Evolutionary conservation across 2,888 invertebrate species (phyloP).

Genomic region (Melikaiella ostensackeni): DNA sequence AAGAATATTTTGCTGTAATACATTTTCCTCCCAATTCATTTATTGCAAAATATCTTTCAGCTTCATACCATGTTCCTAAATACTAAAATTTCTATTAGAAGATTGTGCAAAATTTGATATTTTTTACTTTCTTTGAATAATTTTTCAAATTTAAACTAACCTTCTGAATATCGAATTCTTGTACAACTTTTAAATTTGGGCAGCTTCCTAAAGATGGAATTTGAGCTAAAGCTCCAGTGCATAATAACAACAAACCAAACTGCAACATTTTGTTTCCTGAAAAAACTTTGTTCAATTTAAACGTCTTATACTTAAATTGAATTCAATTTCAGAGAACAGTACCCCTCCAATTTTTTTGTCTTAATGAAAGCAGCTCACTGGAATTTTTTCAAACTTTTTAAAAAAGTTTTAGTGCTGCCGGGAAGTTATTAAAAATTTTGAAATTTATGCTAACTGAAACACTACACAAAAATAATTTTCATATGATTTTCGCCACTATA

Average conservation of each 20-base stretch:
- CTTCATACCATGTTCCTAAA: conserved; percentile 88
- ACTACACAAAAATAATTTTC: too few species aligned
- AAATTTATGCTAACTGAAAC: too few species aligned
- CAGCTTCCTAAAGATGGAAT: conserved; percentile 83
- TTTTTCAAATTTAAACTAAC: conserved; percentile 77
- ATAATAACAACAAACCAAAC: conserved; percentile 57
- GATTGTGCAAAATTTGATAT: too few species aligned
- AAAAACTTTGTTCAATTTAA: not conserved
- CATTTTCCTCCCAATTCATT: conserved; percentile 87
- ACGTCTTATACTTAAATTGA: too few species aligned
- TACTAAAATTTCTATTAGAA: conserved; percentile 78
- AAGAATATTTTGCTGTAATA: conserved; percentile 83
- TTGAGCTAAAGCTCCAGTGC: conserved; percentile 76
- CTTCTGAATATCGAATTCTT: conserved; percentile 80
- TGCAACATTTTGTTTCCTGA: conserved; percentile 56
- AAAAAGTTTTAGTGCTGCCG: too few species aligned
- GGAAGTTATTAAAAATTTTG: too few species aligned
- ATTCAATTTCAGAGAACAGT: too few species aligned
- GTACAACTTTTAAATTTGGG: conserved; percentile 81
- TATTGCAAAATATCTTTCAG: conserved; percentile 86
- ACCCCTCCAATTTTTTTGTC: too few species aligned
- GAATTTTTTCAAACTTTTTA: too few species aligned
- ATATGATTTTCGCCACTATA: too few species aligned
- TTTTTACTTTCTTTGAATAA: too few species aligned
- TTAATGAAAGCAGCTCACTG: too few species aligned